Conservation (phyloP, 2,113 vertebrate genomes). For the Grantiella picta region DNA sequence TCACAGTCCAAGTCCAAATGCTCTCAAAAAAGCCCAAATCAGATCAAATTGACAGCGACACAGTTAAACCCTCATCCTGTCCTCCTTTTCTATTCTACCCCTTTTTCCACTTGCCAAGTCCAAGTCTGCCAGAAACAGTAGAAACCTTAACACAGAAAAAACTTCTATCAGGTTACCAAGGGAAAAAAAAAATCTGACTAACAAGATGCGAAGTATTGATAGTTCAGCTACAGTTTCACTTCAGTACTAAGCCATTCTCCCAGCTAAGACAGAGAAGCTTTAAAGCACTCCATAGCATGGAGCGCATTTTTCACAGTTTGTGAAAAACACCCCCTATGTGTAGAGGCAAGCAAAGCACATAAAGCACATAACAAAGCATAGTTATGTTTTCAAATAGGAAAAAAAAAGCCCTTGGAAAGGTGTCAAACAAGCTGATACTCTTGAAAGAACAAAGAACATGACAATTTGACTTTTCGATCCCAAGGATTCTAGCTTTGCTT, state of each 20-base stretch:
- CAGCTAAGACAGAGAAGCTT: background rate
- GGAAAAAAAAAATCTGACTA: background rate
- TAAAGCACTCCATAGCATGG: background rate
- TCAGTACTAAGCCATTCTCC: background rate
- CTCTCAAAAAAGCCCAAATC: background rate
- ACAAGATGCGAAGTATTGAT: background rate
- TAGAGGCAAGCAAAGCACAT: background rate
- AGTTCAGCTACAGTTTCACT: background rate
- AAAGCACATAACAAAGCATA: background rate
- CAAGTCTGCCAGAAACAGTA: background rate
- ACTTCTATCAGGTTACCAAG: background rate
- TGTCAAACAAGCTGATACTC: background rate
- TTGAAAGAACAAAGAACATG: background rate
- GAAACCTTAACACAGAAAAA: background rate
- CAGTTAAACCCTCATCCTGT: background rate
- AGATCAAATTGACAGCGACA: background rate
- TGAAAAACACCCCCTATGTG: rapidly evolving
- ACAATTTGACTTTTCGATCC: background rate
- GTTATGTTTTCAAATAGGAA: background rate
- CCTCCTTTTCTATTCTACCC: background rate
- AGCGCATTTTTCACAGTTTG: background rate
- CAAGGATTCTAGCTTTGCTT: background rate
- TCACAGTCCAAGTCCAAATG: background rate
- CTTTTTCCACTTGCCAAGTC: background rate
- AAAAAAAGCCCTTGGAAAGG: background rate